These are phyloP conservation scores for Drosophila eugracilis DNA, from an alignment of 1,140 invertebrate species.

Conservation along the genomic window DNA sequence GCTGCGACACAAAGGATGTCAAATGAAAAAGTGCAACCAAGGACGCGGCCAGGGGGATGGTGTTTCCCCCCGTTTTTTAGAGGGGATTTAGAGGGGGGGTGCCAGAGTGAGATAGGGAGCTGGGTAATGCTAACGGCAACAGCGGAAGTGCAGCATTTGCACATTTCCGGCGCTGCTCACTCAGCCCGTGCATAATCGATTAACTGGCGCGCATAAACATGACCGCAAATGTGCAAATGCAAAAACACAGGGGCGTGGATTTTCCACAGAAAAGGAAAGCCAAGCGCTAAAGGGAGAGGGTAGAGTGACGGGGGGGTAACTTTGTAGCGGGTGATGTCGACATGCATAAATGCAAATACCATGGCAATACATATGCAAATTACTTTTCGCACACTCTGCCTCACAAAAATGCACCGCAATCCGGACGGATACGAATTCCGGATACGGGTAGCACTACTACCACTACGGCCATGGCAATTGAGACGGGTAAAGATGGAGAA, in stretches of 20 bases:
- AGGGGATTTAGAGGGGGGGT: too few relatives aligned
- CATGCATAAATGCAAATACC: constrained; percentile 80
- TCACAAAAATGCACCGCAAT: constrained; percentile 48
- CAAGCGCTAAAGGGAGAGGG: background rate
- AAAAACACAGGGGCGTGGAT: background rate
- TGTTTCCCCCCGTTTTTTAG: too few relatives aligned
- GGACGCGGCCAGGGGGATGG: background rate
- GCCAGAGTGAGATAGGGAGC: background rate
- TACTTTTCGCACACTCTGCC: constrained; percentile 50
- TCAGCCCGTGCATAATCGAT: constrained; percentile 80
- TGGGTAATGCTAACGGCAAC: background rate
- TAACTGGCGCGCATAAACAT: constrained; percentile 80
- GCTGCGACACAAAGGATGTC: constrained; percentile 39
- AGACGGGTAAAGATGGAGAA: background rate
- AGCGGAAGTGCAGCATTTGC: constrained; percentile 76
- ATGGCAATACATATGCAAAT: constrained; percentile 77
- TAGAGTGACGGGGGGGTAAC: too few relatives aligned
- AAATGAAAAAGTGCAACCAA: constrained; percentile 28
- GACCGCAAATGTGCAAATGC: constrained; percentile 80
- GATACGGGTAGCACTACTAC: constrained; percentile 8
- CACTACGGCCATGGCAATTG: background rate
- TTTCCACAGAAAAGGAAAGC: background rate
- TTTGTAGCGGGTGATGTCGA: constrained; percentile 27
- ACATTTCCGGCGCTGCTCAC: constrained; percentile 78
- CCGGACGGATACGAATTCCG: constrained; percentile 35